phyloP scores from a whole-genome alignment of 2,797 vertebrate species.

The Lithobates sylvaticus region DNA sequence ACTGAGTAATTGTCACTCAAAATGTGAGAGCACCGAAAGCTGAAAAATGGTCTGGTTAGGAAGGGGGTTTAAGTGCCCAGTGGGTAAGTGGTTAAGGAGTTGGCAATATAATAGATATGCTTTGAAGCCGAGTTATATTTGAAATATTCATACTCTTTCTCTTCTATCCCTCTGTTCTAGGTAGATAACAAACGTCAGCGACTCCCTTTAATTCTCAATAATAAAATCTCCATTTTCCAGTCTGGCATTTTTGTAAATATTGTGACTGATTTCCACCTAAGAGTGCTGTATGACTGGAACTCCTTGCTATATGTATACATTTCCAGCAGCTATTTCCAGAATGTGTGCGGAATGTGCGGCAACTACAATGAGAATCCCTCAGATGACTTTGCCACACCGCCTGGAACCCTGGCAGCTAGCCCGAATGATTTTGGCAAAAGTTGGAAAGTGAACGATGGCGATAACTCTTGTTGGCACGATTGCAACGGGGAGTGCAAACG shows the following conservation, averaged over 20 bases:
- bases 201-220: conserved; percentile 74
- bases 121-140: conserved; percentile 66
- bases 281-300: conserved; percentile 81
- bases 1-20: no score
- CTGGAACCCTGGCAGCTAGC: conserved; percentile 45
- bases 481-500: conserved; percentile 72
- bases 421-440: conserved; percentile 73
- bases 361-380: conserved; percentile 76
- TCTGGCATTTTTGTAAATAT: conserved; percentile 69
- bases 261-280: conserved; percentile 78
- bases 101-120: background rate
- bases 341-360: conserved; percentile 79
- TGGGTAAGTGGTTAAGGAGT: no score
- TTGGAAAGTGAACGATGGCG: conserved; percentile 77
- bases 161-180: conserved; percentile 65
- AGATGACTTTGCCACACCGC: conserved; percentile 74
- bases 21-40: no score
- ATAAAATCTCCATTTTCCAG: conserved; percentile 72
- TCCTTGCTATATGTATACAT: conserved; percentile 74
- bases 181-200: conserved; percentile 74
- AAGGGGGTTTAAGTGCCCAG: no score
- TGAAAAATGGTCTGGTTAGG: no score
- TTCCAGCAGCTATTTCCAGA: conserved; percentile 71
- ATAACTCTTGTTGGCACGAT: conserved; percentile 71
- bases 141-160: no score